Conservation (phyloP, 2,797 vertebrate genomes). For the Apodemus agrarius region DNA sequence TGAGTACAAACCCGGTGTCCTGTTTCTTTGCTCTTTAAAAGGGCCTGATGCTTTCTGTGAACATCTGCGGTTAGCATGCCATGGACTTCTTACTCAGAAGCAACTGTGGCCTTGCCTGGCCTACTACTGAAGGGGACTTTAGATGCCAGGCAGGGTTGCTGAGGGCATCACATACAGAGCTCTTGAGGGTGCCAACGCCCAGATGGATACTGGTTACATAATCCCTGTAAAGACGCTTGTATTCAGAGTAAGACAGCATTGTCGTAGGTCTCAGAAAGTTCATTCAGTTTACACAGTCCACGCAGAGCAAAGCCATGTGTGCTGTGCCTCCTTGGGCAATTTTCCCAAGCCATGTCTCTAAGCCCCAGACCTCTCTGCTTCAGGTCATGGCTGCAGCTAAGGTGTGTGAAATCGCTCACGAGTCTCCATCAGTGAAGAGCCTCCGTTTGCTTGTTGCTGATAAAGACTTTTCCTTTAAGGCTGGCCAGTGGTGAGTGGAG, state of each 20-base stretch:
- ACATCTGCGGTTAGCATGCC: background rate
- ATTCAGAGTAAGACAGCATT: background rate
- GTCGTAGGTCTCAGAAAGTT: background rate
- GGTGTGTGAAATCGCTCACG: slow-evolving; percentile 91
- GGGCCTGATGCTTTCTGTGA: background rate
- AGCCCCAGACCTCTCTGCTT: background rate
- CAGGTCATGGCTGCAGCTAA: slow-evolving; percentile 92
- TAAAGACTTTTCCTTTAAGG: slow-evolving; percentile 94
- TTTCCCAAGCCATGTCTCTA: background rate
- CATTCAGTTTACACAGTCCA: background rate
- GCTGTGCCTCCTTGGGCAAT: background rate
- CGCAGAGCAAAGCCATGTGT: slow-evolving; percentile 12
- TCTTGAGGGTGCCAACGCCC: background rate
- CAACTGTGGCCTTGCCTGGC: background rate
- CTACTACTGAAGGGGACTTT: background rate
- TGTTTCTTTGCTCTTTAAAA: background rate
- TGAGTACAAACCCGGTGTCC: background rate
- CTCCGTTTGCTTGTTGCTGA: slow-evolving; percentile 90
- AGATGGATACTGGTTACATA: background rate
- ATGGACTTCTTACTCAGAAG: background rate
- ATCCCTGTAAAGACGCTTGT: background rate
- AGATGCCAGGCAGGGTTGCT: background rate
- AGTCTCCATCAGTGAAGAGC: slow-evolving; percentile 94
- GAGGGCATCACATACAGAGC: background rate
- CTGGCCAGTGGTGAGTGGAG: slow-evolving; percentile 96